Evolutionary conservation across 2,797 vertebrate genomes (phyloP), one percentile per base, ranked within the genome.

Genomic region (Bovichtus diacanthus): DNA sequence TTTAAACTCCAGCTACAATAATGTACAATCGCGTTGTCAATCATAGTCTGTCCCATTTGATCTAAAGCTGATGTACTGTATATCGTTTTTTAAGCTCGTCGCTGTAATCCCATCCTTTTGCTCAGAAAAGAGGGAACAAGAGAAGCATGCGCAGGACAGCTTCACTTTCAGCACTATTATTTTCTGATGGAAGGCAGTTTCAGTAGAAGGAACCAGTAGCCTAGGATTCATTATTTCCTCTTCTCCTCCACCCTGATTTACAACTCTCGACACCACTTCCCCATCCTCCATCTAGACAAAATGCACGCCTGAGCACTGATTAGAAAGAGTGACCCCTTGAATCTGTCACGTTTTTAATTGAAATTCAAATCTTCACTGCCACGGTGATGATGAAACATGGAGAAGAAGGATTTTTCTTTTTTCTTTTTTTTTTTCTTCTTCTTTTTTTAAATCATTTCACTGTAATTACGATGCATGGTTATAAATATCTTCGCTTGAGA

Each of bases 311-410:
- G 68, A 78, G 18, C 78, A n/a, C 87, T 87, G 82, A 90, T 88
- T 85, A 88, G 76, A 87, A 82, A 79, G 72, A 87, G 53, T 87
- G 85, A 88, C 83, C 86, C 78, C 74, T 89, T 63, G 78, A 90
- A 90, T 89, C 78, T 79, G 85, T 89, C 84, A 83, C 43, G 6
- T 79, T 78, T 86, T 90, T 85, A 88, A 93, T 93, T 92, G 88
- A 83, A 93, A 93, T 90, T 88, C 83, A 90, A 86, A 91, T 92
- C 86, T 76, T 75, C 76, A 34, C 56, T 62, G 64, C 50, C 65
- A 41, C 59, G 5, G 19, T 39, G 62, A 70, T 80, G 89, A 93
- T 93, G 79, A 92, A 88, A 88, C 76, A 64, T 74, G 61, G 50
- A 61, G 80, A 63, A 78, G 69, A 70, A 21, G 27, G 4, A 1